Conservation (phyloP, 2,888 invertebrate genomes). For the Callimorpha dominula region DNA sequence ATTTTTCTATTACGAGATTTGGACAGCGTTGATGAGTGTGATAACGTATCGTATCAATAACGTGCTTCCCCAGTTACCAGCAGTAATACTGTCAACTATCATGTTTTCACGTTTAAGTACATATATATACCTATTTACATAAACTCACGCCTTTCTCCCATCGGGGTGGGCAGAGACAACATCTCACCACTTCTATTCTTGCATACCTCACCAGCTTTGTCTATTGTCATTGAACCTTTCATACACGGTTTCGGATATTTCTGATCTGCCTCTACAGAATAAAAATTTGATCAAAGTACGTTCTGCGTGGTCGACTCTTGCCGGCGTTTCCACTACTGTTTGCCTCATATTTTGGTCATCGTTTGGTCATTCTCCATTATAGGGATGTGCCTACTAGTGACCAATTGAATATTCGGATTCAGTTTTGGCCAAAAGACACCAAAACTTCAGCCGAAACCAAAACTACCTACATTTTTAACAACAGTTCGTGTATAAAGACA, state of each 20-base stretch:
- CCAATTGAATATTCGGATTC: neutral
- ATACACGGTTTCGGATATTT: neutral
- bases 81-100: neutral
- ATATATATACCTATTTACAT: neutral
- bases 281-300: too few relatives aligned
- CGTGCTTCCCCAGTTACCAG: too few relatives aligned
- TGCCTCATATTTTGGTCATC: neutral
- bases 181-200: neutral
- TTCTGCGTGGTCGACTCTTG: too few relatives aligned
- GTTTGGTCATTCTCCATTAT: neutral
- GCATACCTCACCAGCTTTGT: too few relatives aligned
- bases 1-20: neutral
- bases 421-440: neutral
- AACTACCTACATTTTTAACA: neutral
- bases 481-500: neutral
- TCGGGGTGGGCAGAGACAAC: neutral
- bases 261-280: neutral
- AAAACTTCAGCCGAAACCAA: too few relatives aligned
- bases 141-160: neutral
- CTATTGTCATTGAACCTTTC: neutral
- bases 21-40: neutral
- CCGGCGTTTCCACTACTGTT: neutral
- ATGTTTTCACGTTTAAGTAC: too few relatives aligned
- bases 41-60: neutral
- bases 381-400: neutral